Evolutionary conservation across 1,140 invertebrate species (phyloP), one percentile per base, ranked within the genome.

Genomic region (Bombus sylvicola): DNA sequence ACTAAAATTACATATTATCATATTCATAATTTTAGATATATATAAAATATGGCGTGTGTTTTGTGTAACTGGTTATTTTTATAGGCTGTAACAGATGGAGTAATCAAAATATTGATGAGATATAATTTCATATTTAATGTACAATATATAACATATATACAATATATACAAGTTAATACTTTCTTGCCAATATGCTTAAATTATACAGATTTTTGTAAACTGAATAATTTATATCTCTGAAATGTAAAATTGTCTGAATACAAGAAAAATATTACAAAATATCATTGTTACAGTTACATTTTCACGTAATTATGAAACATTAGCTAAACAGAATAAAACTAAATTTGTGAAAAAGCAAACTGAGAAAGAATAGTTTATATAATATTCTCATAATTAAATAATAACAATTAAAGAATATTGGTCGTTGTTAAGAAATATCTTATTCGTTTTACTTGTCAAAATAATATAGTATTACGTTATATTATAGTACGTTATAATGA

Each of bases 61-160:
- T 68, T 37, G 66, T 22, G n/a, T 74, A 34, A 41, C 10, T 74
- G 31, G 22, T 53, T 74, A 31, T 31, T 74, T 74, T 31, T 43
- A 47, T 10, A 74, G 43, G 18, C 18, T 74, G 15, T 73, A 39
- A 74, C 28, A 41, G 47, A 53, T 6, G 47, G 15, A 18, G 6
- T 59, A 62, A 47, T 37, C 15, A 37, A 80, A 81, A 43, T 62
- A 4, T 31, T 22, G 9, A 43, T 41, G n/a, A 81, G n/a, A 73
- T 74, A 74, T 64, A 64, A 57, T 74, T 41, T 64, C 39, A 28
- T 82, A 82, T 73, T 64, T 43, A 62, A 62, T 82, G 62, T 43
- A 64, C 31, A 76, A 53, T 79, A 53, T 86, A 39, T 69, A 85
- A 53, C 53, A 87, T 85, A 85, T 80, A 34, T 85, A 75, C 71